Conservation (phyloP, 1,140 invertebrate genomes). For the Onthophagus taurus region DNA sequence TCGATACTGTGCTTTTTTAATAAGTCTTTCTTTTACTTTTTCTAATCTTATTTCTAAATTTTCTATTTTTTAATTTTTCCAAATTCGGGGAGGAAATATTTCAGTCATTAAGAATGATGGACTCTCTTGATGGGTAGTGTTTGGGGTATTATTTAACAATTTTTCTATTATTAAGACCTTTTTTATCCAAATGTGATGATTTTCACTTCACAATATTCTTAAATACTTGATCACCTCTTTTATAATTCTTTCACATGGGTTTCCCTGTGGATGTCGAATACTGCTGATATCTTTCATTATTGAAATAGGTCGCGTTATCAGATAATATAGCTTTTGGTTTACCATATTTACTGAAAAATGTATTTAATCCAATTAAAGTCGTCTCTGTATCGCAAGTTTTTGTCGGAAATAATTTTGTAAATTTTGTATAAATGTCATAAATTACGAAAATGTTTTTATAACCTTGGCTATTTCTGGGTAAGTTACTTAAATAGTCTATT, state of each 20-base stretch:
- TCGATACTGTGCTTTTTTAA: too few relatives aligned
- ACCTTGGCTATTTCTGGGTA: not conserved
- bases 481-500: conserved; percentile 2
- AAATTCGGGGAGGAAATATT: too few relatives aligned
- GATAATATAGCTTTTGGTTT: conserved; percentile 2
- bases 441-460: conserved; percentile 2
- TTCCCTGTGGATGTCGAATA: conserved; percentile 4
- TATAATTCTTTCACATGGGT: not conserved
- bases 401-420: conserved; percentile 5
- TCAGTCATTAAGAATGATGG: too few relatives aligned
- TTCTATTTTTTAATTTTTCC: too few relatives aligned
- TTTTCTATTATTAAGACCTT: too few relatives aligned
- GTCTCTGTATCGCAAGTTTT: not conserved
- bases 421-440: not conserved
- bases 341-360: not conserved
- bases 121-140: too few relatives aligned
- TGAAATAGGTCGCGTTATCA: conserved; percentile 7
- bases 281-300: not conserved
- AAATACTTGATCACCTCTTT: conserved; percentile 6
- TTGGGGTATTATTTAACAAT: too few relatives aligned
- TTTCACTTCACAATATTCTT: too few relatives aligned
- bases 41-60: too few relatives aligned
- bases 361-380: not conserved
- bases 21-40: too few relatives aligned
- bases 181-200: too few relatives aligned